Base-by-base conservation (phyloP, 2,888 invertebrate species). In the Furcula furcula region DNA sequence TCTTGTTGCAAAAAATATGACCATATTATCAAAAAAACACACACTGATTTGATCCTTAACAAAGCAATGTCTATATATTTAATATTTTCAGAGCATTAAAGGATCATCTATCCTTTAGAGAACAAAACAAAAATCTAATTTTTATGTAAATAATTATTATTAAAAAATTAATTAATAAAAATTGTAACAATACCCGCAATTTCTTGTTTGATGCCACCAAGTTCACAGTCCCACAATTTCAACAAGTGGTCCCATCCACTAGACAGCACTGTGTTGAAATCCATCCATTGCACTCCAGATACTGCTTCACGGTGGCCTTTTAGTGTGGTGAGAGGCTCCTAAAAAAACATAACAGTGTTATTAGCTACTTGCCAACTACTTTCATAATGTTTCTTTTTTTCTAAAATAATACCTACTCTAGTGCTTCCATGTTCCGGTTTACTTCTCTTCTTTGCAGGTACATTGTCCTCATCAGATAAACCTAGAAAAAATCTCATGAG, bases 201-300 rank as follows among this genome's bases (percentile, higher is more conserved):
- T 77, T 97, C 95, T 25, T 93, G 92, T 72, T 95, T 96, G 26
- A 97, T 92, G 20, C 94, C 94, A 29, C 95, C 95, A 29, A 95
- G 82, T 63, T 96, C 95, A 26, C 95, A 91, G 77, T 99, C 98
- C 99, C 99, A 99, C 5, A 98, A 75, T 74, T 96, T 94, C 9
- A 99, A 88, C 0, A 98, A 95, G 71, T 99, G 98, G 86, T 99
- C 99, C 97, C 97, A 98, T 1, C 98, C 97, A 32, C 94, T 92
- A 0, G 98, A 97, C 5, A 96, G 90, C 1, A 98, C 85, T 45
- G 95, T 94, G 48, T 92, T 90, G 36, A 90, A 90, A 54, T 95
- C 94, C 57, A 94, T 91, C 98, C 98, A 99, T 34, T 93, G 91
- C 0, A 95, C 91, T 0, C 94, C 92, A 0, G 96, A 95, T 10